A percentile compares a stretch with the other conserved stretches of the same genome.
phyloP scores from a whole-genome alignment of 2,888 invertebrate species.

The Nephrotoma appendiculata region DNA sequence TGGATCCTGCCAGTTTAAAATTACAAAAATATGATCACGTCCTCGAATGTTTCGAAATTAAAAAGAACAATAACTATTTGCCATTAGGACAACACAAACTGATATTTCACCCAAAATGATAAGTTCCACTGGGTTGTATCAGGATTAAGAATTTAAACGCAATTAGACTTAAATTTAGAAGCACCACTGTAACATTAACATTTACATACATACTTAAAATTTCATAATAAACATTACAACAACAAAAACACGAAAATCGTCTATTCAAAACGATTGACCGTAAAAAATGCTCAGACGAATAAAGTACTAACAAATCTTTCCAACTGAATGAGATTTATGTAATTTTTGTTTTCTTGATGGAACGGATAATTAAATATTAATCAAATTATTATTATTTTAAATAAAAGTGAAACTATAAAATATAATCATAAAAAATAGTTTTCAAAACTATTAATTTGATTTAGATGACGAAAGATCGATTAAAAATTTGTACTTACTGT shows the following conservation, averaged over 20 bases:
- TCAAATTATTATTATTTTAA: not conserved
- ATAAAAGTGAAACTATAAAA: not conserved
- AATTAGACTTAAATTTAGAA: too few relatives aligned
- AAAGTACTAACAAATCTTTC: not conserved
- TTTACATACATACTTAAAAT: not conserved
- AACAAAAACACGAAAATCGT: not conserved
- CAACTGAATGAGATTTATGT: not conserved
- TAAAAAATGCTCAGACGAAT: not conserved
- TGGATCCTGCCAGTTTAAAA: too few relatives aligned
- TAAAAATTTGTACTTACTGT: slow-evolving; percentile 58
- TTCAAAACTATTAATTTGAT: not conserved
- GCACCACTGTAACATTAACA: not conserved
- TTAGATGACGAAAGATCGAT: not conserved
- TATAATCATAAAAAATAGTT: not conserved
- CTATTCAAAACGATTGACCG: not conserved
- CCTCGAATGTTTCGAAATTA: too few relatives aligned
- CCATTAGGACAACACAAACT: too few relatives aligned
- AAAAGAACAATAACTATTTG: too few relatives aligned
- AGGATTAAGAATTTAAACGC: too few relatives aligned
- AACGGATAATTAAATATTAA: not conserved
- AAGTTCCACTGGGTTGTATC: too few relatives aligned
- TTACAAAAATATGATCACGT: too few relatives aligned
- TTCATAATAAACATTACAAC: not conserved
- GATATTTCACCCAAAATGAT: too few relatives aligned
- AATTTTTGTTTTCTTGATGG: not conserved